Evolutionary conservation across 2,888 invertebrate genomes (phyloP).

Genomic region (Cyclophora punctaria): DNA sequence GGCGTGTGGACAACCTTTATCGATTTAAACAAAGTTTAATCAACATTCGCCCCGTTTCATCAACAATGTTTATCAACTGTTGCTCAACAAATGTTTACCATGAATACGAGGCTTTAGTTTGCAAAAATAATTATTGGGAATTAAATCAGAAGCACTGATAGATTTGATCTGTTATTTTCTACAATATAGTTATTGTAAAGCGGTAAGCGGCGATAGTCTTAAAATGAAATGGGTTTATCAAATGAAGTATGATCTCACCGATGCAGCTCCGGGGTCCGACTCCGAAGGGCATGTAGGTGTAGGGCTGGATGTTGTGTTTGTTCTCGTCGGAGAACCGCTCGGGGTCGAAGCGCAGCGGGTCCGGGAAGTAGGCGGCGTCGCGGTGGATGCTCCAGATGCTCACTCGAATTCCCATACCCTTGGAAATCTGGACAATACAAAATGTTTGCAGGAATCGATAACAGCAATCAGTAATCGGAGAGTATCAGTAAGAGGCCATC

Average conservation of each 20-base stretch:
- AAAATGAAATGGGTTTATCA: too few relatives aligned
- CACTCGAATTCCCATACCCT: conserved; percentile 42
- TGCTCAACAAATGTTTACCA: too few relatives aligned
- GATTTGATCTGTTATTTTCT: neutral
- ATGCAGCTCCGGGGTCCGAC: conserved; percentile 78
- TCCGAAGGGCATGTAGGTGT: conserved; percentile 71
- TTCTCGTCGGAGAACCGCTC: conserved; percentile 76
- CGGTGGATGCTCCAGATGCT: conserved; percentile 61
- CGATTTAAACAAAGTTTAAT: too few relatives aligned
- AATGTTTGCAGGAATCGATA: too few relatives aligned
- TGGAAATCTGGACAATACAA: conserved; percentile 29
- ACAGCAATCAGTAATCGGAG: too few relatives aligned
- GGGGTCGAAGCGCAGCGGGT: conserved; percentile 75
- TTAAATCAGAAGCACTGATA: neutral
- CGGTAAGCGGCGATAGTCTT: too few relatives aligned
- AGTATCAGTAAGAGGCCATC: too few relatives aligned
- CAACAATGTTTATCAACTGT: too few relatives aligned
- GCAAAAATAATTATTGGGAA: neutral
- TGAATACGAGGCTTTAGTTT: too few relatives aligned
- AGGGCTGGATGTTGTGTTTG: conserved; percentile 48
- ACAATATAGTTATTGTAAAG: neutral
- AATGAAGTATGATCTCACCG: conserved; percentile 38
- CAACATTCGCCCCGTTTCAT: too few relatives aligned
- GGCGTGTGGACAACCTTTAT: too few relatives aligned
- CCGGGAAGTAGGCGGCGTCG: conserved; percentile 66